Evolutionary conservation across 1,140 invertebrate genomes (phyloP), one percentile per base, ranked within the genome.

Genomic region (Leptestheria dahalacensis): DNA sequence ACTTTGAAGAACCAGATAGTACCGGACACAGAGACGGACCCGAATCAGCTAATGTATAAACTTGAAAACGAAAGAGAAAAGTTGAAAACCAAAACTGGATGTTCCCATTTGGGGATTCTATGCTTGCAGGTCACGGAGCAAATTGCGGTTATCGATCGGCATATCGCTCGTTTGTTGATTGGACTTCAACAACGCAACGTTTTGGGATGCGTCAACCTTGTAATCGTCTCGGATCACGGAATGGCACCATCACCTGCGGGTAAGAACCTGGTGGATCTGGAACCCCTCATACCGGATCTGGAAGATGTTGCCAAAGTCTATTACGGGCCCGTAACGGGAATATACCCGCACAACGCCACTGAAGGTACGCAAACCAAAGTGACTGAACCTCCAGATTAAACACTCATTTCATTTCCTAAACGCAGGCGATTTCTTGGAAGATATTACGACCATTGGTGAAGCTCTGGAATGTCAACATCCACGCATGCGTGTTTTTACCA

Each of bases 221-320:
- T 78, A 48, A 59, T 78, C 0, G 70, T 74, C 1, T 74, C 74
- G 62, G 77, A 78, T 65, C 77, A 78, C 66, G 77, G 77, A 15
- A 77, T 77, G 75, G 61, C 69, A 1, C 50, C 65, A n/a, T 60
- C 68, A 20, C 62, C 65, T 46, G 28, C 20, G 59, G 67, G 66
- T 47, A 23, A 60, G 21, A 63, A 65, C 49, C 21, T 67, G 12
- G 69, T 74, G 47, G 62, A 71, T 41, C 61, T 74, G 23, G 65
- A 68, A 60, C 55, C 68, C 21, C 67, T 68, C 52, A 63, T 73
- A 26, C 58, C 58, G 11, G 50, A 64, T 15, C 28, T 66, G 25
- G 10, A 57, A 4, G 50, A 63, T 2, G 10, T 56, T 1, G 62
- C 64, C 3, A 33, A 57, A 29, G 61, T 60, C 4, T 65, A 61